phyloP scores from a whole-genome alignment of 2,888 invertebrate genomes.

The Gryllus longicercus region DNA sequence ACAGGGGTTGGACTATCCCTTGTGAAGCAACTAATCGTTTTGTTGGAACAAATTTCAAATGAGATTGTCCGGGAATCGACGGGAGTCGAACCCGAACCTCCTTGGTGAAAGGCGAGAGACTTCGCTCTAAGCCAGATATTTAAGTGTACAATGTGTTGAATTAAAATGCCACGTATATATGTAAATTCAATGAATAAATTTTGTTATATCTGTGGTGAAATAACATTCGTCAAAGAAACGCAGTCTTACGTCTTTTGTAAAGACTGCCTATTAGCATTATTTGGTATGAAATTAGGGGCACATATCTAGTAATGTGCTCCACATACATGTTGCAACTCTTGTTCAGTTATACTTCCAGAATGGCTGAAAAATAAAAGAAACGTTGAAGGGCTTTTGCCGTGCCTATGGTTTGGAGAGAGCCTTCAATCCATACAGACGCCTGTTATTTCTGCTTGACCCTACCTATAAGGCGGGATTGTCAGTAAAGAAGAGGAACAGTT shows the following conservation, averaged over 20 bases:
- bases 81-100: too few relatives aligned
- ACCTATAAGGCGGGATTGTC: conserved; percentile 22
- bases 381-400: neutral
- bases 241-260: conserved; percentile 19
- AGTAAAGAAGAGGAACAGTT: conserved; percentile 21
- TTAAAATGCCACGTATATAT: neutral
- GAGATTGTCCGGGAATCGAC: too few relatives aligned
- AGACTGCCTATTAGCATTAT: conserved; percentile 20
- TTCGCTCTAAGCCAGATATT: too few relatives aligned
- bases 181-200: conserved; percentile 18
- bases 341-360: neutral
- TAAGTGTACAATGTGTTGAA: neutral
- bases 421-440: neutral
- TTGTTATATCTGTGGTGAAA: conserved; percentile 24
- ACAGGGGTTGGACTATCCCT: too few relatives aligned
- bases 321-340: conserved; percentile 12
- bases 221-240: conserved; percentile 23
- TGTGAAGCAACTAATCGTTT: too few relatives aligned
- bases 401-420: neutral
- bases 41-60: too few relatives aligned
- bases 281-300: conserved; percentile 21
- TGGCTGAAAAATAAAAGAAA: conserved; percentile 5
- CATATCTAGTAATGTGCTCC: conserved; percentile 20
- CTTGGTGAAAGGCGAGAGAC: too few relatives aligned
- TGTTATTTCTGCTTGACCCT: conserved; percentile 19